A percentile compares a stretch with the other conserved stretches of the same genome.
Evolutionary conservation across 1,140 invertebrate genomes (phyloP).

Genomic region (Adelges cooleyi): DNA sequence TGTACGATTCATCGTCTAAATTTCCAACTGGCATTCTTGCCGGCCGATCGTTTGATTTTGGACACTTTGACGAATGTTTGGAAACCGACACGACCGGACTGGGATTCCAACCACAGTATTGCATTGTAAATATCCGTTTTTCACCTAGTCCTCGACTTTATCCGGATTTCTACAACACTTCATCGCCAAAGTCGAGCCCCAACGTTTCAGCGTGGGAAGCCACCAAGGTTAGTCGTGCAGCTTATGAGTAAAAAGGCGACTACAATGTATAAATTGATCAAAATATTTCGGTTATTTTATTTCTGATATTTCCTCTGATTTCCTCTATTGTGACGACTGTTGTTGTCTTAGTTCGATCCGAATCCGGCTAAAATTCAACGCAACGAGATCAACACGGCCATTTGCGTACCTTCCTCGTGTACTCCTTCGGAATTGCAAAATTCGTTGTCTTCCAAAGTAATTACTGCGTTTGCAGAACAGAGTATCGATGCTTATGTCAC

Average conservation of each 20-base stretch:
- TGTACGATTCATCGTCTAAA: slow-evolving; percentile 37
- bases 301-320: too few relatives aligned
- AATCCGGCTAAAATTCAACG: not conserved
- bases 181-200: not conserved
- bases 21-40: slow-evolving; percentile 34
- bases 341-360: not conserved
- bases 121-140: slow-evolving; percentile 34
- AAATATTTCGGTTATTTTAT: too few relatives aligned
- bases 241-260: too few relatives aligned
- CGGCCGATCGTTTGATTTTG: slow-evolving; percentile 35
- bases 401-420: not conserved
- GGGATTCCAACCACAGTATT: slow-evolving; percentile 35
- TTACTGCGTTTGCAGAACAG: not conserved
- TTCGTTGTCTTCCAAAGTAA: slow-evolving; percentile 2
- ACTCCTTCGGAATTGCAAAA: not conserved
- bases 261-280: not conserved
- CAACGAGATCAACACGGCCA: slow-evolving; percentile 9
- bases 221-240: slow-evolving; percentile 24
- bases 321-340: too few relatives aligned
- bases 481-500: not conserved
- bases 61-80: slow-evolving; percentile 38
- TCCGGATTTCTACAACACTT: not conserved
- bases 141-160: not conserved
- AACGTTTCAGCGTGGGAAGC: slow-evolving; percentile 27
- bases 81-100: slow-evolving; percentile 25